Conservation (phyloP, 2,888 invertebrate genomes). For the Congeria kusceri region DNA sequence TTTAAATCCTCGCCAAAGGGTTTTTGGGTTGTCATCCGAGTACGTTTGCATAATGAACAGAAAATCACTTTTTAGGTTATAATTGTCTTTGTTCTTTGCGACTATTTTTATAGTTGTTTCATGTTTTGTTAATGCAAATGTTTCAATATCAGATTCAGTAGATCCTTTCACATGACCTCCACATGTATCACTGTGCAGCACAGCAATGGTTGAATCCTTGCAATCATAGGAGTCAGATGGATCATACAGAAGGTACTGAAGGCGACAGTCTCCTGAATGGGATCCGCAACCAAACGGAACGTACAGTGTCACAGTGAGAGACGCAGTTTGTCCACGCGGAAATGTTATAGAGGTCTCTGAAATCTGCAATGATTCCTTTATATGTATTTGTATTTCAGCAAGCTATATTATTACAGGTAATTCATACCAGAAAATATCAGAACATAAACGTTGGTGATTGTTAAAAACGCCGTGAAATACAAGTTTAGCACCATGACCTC, state of each 20-base stretch:
- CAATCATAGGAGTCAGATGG: constrained; percentile 26
- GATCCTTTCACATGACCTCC: constrained; percentile 17
- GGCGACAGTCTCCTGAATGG: background rate
- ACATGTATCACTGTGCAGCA: constrained; percentile 13
- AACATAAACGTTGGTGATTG: no score
- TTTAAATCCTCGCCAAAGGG: constrained; percentile 3
- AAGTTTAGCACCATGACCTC: no score
- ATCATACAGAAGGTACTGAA: constrained; percentile 25
- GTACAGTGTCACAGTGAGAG: constrained; percentile 11
- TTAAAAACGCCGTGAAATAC: no score
- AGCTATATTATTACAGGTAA: no score
- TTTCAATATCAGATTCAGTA: background rate
- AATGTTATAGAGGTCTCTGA: constrained; percentile 4
- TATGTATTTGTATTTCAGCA: no score
- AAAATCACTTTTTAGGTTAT: constrained; percentile 24
- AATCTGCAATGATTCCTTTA: constrained; percentile 11
- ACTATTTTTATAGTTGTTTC: constrained; percentile 22
- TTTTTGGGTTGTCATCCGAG: constrained; percentile 15
- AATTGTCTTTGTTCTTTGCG: constrained; percentile 32
- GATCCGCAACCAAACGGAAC: constrained; percentile 34
- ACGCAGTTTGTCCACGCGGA: constrained; percentile 8
- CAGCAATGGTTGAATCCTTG: constrained; percentile 23
- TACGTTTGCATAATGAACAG: background rate
- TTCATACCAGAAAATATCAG: no score
- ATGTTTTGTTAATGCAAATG: background rate